Evolutionary conservation across 2,888 invertebrate genomes (phyloP).

Genomic region (Phania funesta): DNA sequence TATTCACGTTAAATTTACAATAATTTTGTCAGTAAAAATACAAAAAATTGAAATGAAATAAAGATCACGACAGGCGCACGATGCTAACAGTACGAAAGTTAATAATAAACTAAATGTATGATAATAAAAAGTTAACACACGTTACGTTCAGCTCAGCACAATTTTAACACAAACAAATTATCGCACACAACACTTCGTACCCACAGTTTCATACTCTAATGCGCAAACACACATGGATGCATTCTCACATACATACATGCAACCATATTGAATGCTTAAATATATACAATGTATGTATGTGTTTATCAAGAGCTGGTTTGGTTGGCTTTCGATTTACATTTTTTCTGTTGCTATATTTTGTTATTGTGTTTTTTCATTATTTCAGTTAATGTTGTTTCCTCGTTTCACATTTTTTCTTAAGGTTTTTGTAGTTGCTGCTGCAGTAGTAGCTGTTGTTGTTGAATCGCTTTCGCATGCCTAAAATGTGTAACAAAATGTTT

Average conservation of each 20-base stretch:
- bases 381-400: constrained; percentile 63
- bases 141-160: constrained; percentile 57
- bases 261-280: constrained; percentile 3
- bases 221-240: neutral
- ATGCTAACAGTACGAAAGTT: constrained; percentile 58
- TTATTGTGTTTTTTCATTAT: constrained; percentile 40
- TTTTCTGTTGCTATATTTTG: constrained; percentile 21
- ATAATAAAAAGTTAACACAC: constrained; percentile 65
- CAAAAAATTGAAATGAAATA: constrained; percentile 32
- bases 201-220: neutral
- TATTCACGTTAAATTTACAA: constrained; percentile 41
- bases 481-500: constrained; percentile 66
- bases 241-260: constrained; percentile 5
- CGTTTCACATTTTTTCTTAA: constrained; percentile 65
- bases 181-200: constrained; percentile 9
- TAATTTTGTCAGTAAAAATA: constrained; percentile 56
- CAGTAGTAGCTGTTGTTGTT: constrained; percentile 36
- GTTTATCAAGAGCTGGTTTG: constrained; percentile 62
- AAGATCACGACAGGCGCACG: constrained; percentile 62
- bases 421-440: constrained; percentile 35
- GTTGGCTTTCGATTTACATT: constrained; percentile 65
- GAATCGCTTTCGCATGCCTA: constrained; percentile 60
- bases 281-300: too few species aligned
- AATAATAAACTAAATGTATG: constrained; percentile 61
- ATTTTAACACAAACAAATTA: constrained; percentile 16